Percentiles rank a stretch among this genome's conserved stretches.
phyloP scores from a whole-genome alignment of 2,797 vertebrate species.

The Acipenser ruthenus region DNA sequence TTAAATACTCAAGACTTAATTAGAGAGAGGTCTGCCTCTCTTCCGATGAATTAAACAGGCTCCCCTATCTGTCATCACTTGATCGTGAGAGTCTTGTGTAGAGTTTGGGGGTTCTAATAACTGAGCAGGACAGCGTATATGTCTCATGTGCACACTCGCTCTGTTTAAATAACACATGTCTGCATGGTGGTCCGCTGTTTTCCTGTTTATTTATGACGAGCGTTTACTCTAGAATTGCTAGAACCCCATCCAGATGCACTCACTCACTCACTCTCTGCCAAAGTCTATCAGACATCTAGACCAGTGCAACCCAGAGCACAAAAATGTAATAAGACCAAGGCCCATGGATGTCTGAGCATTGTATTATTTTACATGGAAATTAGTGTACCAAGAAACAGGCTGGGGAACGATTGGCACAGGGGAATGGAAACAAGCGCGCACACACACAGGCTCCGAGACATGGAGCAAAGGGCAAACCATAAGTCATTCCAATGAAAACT shows the following conservation, averaged over 20 bases:
- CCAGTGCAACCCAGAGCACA: not conserved
- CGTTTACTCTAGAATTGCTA: not conserved
- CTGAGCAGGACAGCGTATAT: not conserved
- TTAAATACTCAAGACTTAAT: too few relatives aligned
- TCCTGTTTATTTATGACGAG: not conserved
- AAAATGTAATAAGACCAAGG: not conserved
- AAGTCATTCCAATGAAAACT: constrained; percentile 53
- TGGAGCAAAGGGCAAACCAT: constrained; percentile 39
- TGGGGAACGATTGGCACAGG: not conserved
- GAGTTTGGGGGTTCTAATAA: too few relatives aligned
- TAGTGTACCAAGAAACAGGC: not conserved
- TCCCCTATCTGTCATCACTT: too few relatives aligned
- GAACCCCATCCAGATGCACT: not conserved
- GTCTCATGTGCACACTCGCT: not conserved
- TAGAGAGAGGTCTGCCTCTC: too few relatives aligned
- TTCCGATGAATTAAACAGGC: too few relatives aligned
- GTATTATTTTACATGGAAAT: not conserved
- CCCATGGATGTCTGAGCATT: not conserved
- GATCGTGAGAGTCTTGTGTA: too few relatives aligned
- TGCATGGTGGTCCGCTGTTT: not conserved
- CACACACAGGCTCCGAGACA: constrained; percentile 1
- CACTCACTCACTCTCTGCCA: not conserved
- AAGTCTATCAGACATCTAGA: not conserved
- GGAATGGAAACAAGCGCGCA: constrained; percentile 2
- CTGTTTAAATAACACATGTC: not conserved